Evolutionary conservation across 2,113 vertebrate genomes (phyloP).

Genomic region (Neofelis nebulosa): DNA sequence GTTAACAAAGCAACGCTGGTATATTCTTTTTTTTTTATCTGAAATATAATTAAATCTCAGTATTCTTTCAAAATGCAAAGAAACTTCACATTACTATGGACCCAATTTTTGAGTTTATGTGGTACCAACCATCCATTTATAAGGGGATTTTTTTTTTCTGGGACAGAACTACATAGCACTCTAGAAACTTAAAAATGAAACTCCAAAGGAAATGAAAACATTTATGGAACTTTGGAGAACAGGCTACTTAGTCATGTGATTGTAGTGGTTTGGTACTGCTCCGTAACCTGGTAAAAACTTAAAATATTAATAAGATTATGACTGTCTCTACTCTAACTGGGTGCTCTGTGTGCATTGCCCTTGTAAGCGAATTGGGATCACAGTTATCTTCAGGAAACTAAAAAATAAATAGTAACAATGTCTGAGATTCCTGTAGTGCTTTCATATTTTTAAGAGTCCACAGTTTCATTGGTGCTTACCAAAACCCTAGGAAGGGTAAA

Average conservation of each 20-base stretch:
- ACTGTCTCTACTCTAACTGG: background rate
- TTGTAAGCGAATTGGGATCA: slow-evolving; percentile 44
- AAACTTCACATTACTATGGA: background rate
- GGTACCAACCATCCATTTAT: background rate
- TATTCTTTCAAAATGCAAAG: background rate
- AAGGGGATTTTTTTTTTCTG: background rate
- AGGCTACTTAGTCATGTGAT: background rate
- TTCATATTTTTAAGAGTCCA: slow-evolving; percentile 21
- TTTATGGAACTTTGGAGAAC: background rate
- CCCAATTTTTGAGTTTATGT: background rate
- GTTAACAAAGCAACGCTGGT: background rate
- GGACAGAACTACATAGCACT: background rate
- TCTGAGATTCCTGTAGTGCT: background rate
- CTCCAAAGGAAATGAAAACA: slow-evolving; percentile 16
- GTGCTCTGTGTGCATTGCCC: background rate
- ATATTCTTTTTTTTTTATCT: background rate
- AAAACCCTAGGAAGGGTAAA: background rate
- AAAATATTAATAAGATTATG: slow-evolving; percentile 31
- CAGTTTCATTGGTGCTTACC: background rate
- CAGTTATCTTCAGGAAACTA: slow-evolving; percentile 31
- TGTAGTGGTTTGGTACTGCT: background rate
- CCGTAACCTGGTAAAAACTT: background rate
- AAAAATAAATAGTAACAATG: background rate
- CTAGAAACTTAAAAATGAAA: slow-evolving; percentile 23
- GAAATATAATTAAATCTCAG: background rate